Evolutionary conservation across 2,797 vertebrate species (phyloP).

Genomic region (Periparus ater): DNA sequence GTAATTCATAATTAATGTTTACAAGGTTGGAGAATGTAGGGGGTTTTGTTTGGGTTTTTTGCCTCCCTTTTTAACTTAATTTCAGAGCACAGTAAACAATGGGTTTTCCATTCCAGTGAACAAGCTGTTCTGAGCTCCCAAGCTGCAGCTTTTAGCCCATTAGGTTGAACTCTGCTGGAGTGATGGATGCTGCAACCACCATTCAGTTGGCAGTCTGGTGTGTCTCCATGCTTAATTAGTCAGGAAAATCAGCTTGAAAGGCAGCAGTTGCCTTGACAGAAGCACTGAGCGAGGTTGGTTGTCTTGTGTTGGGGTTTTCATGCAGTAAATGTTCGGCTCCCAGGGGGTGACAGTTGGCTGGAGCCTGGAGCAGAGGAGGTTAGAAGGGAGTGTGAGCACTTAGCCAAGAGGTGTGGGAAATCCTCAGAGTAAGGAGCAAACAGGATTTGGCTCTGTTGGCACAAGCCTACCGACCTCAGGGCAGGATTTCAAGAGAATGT

Average conservation of each 20-base stretch:
- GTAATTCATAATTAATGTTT: constrained; percentile 34
- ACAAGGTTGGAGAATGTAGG: background rate
- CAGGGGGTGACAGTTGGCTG: background rate
- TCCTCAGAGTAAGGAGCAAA: background rate
- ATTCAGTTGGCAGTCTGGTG: background rate
- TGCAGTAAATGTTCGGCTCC: background rate
- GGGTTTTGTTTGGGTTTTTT: background rate
- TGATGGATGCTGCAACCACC: constrained; percentile 23
- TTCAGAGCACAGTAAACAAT: background rate
- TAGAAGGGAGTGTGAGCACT: background rate
- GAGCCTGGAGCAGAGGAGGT: background rate
- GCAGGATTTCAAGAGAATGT: background rate
- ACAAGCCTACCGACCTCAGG: background rate
- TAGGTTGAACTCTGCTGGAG: constrained; percentile 1
- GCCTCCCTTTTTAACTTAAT: background rate
- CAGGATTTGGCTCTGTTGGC: background rate
- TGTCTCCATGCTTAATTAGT: constrained; percentile 40
- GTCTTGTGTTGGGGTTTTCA: background rate
- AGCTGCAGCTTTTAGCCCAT: constrained; percentile 1
- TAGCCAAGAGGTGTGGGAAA: background rate
- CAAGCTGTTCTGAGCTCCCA: background rate
- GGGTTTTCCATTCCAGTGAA: constrained; percentile 19
- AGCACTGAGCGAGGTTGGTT: background rate
- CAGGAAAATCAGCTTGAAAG: constrained; percentile 46
- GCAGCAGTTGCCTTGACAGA: constrained; percentile 35